Evolutionary conservation across 1,140 invertebrate species (phyloP).

Genomic region (Chironomus tepperi): DNA sequence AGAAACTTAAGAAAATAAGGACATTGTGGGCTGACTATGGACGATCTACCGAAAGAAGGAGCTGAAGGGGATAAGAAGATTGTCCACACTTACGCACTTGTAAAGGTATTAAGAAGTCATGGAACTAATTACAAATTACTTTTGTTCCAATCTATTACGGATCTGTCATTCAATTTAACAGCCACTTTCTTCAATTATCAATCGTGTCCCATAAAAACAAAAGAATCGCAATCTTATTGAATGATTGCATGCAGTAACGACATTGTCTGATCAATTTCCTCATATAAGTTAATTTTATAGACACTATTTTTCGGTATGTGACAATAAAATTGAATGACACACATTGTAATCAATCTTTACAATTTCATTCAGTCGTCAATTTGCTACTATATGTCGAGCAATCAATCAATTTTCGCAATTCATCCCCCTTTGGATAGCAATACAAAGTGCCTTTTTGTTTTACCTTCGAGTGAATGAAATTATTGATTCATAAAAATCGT

Average conservation of each 20-base stretch:
- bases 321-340: not conserved
- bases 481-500: constrained; percentile 18
- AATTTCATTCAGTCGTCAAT: not conserved
- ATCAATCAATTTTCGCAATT: not conserved
- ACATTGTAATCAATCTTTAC: not conserved
- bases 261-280: not conserved
- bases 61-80: constrained; percentile 54
- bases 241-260: constrained; percentile 9
- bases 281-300: constrained; percentile 2
- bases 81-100: constrained; percentile 62
- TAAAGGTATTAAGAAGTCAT: constrained; percentile 46
- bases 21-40: constrained; percentile 38
- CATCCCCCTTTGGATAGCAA: not conserved
- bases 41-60: constrained; percentile 42
- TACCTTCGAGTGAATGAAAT: not conserved
- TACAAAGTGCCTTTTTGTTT: not conserved
- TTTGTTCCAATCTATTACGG: no score
- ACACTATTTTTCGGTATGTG: not conserved
- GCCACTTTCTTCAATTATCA: not conserved
- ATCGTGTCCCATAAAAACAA: not conserved
- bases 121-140: no score
- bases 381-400: not conserved
- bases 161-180: no score
- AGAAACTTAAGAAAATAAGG: no score
- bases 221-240: not conserved